Evolutionary conservation across 2,113 vertebrate genomes (phyloP).

Genomic region (Trogon melanurus): DNA sequence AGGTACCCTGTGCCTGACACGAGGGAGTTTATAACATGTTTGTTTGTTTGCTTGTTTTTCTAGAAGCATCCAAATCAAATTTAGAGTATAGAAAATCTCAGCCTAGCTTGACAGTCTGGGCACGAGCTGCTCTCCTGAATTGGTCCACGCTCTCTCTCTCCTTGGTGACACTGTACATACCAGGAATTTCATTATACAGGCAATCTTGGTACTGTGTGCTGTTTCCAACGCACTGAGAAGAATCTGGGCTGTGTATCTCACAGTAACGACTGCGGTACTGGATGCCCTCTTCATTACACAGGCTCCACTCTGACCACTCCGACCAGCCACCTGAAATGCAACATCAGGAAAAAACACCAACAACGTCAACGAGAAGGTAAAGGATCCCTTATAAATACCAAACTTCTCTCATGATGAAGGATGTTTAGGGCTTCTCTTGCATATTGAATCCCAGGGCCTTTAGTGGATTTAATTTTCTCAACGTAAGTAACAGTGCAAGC

Average conservation of each 20-base stretch:
- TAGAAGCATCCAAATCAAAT: neutral
- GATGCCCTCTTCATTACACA: constrained; percentile 87
- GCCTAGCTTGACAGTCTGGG: neutral
- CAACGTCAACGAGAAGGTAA: neutral
- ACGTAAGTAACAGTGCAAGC: neutral
- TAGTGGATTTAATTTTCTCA: neutral
- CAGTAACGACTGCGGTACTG: constrained; percentile 87
- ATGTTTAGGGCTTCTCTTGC: neutral
- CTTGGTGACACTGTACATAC: constrained; percentile 57
- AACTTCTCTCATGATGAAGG: neutral
- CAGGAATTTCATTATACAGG: constrained; percentile 90
- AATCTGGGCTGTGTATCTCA: constrained; percentile 78
- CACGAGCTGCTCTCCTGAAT: neutral
- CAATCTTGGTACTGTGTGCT: constrained; percentile 90
- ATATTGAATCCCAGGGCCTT: neutral
- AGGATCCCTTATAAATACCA: neutral
- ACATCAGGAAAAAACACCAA: neutral
- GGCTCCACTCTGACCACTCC: constrained; percentile 93
- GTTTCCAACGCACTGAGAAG: constrained; percentile 85
- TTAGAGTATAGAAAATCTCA: neutral
- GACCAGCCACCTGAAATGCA: constrained; percentile 90
- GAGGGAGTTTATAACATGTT: neutral
- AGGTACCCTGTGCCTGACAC: neutral
- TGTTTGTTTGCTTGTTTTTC: neutral
- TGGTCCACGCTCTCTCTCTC: neutral